These are phyloP conservation scores for Lemur catta DNA, from an alignment of 2,797 vertebrate species.

Conservation along the genomic window DNA sequence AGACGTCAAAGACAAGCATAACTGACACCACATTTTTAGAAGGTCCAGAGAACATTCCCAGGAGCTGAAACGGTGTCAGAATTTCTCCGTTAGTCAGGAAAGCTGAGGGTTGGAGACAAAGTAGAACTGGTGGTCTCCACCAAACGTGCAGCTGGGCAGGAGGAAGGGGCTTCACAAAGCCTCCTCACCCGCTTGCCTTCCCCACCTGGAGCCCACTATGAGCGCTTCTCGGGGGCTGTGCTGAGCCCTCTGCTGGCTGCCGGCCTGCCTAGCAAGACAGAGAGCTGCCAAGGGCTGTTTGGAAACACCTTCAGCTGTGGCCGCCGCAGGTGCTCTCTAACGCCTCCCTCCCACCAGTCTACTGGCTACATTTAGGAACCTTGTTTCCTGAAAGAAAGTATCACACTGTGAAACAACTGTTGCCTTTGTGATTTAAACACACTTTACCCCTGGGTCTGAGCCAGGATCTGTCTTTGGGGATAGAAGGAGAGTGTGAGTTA, in stretches of 20 bases:
- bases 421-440: neutral
- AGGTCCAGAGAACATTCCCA: neutral
- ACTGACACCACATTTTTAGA: neutral
- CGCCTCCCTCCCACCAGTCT: neutral
- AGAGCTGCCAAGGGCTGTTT: neutral
- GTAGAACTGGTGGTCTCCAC: neutral
- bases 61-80: neutral
- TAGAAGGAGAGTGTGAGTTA: fast-evolving
- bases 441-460: neutral
- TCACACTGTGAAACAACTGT: neutral
- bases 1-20: neutral
- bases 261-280: neutral
- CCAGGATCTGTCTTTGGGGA: neutral
- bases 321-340: neutral
- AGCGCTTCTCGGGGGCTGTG: neutral
- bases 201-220: neutral
- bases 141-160: neutral
- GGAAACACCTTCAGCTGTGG: neutral
- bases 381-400: neutral
- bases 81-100: neutral
- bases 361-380: neutral
- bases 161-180: neutral
- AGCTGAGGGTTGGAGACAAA: neutral
- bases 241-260: neutral
- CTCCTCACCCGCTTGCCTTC: neutral